Base-by-base conservation (phyloP, 2,113 vertebrate species). In the Regulus satrapa region DNA sequence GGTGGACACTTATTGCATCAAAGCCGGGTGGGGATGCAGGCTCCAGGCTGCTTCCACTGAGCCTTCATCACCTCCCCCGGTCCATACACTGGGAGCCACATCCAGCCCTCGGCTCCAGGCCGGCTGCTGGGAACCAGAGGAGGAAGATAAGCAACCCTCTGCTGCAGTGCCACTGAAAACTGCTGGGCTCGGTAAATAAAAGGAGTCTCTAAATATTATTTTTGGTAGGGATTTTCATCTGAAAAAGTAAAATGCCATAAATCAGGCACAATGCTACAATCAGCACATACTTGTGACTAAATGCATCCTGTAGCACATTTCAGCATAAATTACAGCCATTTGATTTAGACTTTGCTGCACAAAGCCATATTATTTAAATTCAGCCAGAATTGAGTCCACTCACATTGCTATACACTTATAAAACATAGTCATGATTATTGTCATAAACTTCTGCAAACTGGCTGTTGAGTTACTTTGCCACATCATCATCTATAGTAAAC, bases 281-380 rank as follows among this genome's bases (percentile, higher is more conserved):
- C 97, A 94, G 87, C 97, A 94, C 90, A 94, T 96, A 89, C 96
- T 95, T 94, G 46, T 92, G 96, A 96, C 93, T 94, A 97, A 96
- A 97, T 95, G 92, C 86, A 91, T 93, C 84, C 61, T 43, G 85
- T 56, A 92, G 93, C 78, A 94, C 79, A 81, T 94, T 88, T 92
- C 92, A 73, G 80, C 93, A 94, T 96, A 93, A 95, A 94, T 96
- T 96, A 93, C 52, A 76, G 28, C 45, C 68, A 19, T 79, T 82
- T 92, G 95, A 95, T 94, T 90, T 81, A 90, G 90, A 75, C 86
- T 88, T 56, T 79, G 95, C 93, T 93, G 62, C 69, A 79, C 38
- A 94, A 94, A 93, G 81, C 84, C 61, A 3, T 69, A 67, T 71
- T 85, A 79, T 41, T 78, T 89, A 89, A 95, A 95, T 88, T 63